A percentile compares a stretch with the other conserved stretches of the same genome.
phyloP scores from a whole-genome alignment of 2,797 vertebrate genomes.

The Gorsachius magnificus region DNA sequence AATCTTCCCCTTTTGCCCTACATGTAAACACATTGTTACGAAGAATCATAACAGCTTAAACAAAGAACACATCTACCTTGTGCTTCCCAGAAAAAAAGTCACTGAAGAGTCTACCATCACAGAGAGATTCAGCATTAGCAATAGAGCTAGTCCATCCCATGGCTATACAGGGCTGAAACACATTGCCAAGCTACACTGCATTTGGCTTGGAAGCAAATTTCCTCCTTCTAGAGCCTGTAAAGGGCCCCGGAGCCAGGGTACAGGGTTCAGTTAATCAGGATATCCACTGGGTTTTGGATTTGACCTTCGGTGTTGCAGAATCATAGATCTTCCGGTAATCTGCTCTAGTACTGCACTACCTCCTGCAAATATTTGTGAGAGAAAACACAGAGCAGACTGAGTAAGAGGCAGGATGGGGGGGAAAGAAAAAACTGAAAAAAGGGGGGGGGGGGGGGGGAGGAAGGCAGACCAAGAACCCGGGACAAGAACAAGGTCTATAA shows the following conservation, averaged over 20 bases:
- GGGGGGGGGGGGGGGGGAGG: accelerated
- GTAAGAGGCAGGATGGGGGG: not conserved
- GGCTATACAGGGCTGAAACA: not conserved
- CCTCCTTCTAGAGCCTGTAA: not conserved
- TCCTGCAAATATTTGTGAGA: not conserved
- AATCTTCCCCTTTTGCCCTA: not conserved
- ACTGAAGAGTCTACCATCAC: not conserved
- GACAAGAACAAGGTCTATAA: not conserved
- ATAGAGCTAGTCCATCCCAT: not conserved
- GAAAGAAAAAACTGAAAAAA: no score
- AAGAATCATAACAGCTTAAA: not conserved
- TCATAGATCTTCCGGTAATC: not conserved
- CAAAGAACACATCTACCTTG: not conserved
- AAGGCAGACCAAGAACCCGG: not conserved
- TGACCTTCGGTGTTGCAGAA: not conserved
- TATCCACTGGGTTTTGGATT: not conserved
- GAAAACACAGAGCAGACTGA: not conserved
- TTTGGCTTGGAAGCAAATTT: not conserved
- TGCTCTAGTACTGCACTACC: not conserved
- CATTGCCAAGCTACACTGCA: not conserved
- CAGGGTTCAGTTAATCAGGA: not conserved
- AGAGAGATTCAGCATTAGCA: not conserved
- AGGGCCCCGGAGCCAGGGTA: not conserved
- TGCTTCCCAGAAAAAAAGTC: not conserved
- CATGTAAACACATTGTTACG: not conserved